Evolutionary conservation across 2,797 vertebrate genomes (phyloP).

Genomic region (Chelmon rostratus): DNA sequence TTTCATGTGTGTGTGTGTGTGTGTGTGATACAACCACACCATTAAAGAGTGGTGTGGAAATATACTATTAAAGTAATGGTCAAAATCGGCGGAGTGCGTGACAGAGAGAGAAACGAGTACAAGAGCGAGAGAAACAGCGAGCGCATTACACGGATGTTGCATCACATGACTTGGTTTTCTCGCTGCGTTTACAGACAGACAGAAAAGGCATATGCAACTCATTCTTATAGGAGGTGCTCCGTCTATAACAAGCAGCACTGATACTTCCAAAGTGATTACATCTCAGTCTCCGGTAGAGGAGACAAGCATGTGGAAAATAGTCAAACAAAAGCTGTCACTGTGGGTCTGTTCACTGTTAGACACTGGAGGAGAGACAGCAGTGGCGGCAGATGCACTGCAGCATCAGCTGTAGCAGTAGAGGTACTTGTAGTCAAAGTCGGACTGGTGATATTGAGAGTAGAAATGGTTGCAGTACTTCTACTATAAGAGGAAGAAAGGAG

Average conservation of each 20-base stretch:
- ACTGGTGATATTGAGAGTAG: not conserved
- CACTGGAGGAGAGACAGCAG: not conserved
- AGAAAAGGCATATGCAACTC: conserved; percentile 36
- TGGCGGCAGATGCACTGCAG: not conserved
- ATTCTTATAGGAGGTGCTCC: conserved; percentile 35
- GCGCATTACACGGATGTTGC: conserved; percentile 77
- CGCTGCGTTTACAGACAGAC: conserved; percentile 64
- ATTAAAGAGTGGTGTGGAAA: conserved; percentile 71
- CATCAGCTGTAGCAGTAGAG: not conserved
- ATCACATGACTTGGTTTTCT: conserved; percentile 78
- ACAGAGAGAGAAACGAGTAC: conserved; percentile 46
- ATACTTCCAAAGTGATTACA: conserved; percentile 23
- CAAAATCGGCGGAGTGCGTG: conserved; percentile 56
- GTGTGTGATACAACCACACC: conserved; percentile 60
- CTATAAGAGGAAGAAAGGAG: conserved; percentile 4
- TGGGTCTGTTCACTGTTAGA: conserved; percentile 22
- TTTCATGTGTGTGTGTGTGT: conserved; percentile 15
- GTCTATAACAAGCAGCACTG: conserved; percentile 32
- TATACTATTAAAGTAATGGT: conserved; percentile 79
- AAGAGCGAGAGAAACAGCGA: conserved; percentile 33
- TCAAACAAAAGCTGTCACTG: conserved; percentile 26
- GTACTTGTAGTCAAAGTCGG: not conserved
- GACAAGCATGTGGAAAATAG: conserved; percentile 26
- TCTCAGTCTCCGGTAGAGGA: conserved; percentile 25
- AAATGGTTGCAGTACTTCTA: conserved; percentile 2